phyloP scores from a whole-genome alignment of 2,113 vertebrate genomes.

The Thalassarche chlororhynchos region DNA sequence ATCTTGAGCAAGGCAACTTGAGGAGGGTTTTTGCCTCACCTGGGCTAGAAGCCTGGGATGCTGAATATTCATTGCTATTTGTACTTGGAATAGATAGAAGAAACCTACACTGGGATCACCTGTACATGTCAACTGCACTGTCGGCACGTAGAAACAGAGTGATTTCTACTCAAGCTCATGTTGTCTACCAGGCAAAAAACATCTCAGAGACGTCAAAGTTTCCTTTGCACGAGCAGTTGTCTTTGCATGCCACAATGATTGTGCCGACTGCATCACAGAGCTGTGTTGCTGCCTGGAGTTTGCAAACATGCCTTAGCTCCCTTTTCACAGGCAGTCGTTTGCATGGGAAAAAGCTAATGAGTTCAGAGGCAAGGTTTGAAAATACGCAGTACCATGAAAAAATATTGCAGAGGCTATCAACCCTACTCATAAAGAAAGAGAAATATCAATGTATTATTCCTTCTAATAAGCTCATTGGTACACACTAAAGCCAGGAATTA shows the following conservation, averaged over 20 bases:
- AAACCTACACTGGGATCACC: neutral
- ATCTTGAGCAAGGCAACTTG: neutral
- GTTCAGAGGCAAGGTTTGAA: conserved; percentile 13
- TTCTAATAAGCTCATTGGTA: neutral
- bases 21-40: neutral
- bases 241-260: conserved; percentile 8
- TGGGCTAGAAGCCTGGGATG: neutral
- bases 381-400: neutral
- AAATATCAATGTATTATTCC: conserved; percentile 4
- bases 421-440: neutral
- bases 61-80: neutral
- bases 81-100: neutral
- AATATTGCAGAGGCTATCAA: neutral
- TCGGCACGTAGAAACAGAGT: neutral
- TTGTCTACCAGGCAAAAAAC: neutral
- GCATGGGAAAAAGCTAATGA: conserved; percentile 5
- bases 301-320: conserved; percentile 41
- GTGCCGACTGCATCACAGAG: conserved; percentile 14
- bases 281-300: conserved; percentile 3
- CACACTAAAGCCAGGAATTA: conserved; percentile 19
- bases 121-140: neutral
- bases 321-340: neutral
- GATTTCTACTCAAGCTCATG: neutral
- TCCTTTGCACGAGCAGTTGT: conserved; percentile 16
- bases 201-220: neutral